Evolutionary conservation across 2,113 vertebrate genomes (phyloP).

Genomic region (Pandion haliaetus): DNA sequence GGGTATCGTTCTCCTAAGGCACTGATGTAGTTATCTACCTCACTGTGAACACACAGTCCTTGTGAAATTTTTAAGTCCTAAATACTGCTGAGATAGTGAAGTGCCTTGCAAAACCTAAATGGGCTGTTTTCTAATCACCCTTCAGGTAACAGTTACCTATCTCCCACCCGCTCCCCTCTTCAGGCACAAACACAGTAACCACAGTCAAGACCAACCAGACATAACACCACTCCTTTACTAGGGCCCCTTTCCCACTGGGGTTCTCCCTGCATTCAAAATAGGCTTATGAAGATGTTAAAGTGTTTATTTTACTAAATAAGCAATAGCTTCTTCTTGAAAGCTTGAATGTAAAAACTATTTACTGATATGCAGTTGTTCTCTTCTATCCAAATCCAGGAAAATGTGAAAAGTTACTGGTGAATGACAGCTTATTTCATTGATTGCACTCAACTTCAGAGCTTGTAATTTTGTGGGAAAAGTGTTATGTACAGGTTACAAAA

Average conservation of each 20-base stretch:
- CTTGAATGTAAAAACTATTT: neutral
- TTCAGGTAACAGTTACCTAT: neutral
- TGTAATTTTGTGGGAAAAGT: neutral
- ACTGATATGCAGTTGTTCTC: neutral
- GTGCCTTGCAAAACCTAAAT: neutral
- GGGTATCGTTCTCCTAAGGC: neutral
- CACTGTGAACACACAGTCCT: neutral
- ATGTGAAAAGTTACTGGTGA: neutral
- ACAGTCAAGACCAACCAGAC: neutral
- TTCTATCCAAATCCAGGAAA: neutral
- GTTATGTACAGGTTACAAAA: neutral
- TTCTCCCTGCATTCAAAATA: neutral
- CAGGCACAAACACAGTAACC: neutral
- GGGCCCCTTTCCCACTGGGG: neutral
- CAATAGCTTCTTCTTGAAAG: neutral
- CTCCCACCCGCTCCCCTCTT: neutral
- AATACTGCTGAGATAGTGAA: neutral
- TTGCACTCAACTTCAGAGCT: neutral
- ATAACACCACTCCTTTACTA: fast-evolving
- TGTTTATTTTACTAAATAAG: neutral
- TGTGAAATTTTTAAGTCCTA: too few species aligned
- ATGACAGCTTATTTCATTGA: too few species aligned
- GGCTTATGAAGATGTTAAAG: neutral
- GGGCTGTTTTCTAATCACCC: neutral
- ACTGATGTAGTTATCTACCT: neutral